Evolutionary conservation across 2,888 invertebrate species (phyloP).

Genomic region (Thymelicus sylvestris): DNA sequence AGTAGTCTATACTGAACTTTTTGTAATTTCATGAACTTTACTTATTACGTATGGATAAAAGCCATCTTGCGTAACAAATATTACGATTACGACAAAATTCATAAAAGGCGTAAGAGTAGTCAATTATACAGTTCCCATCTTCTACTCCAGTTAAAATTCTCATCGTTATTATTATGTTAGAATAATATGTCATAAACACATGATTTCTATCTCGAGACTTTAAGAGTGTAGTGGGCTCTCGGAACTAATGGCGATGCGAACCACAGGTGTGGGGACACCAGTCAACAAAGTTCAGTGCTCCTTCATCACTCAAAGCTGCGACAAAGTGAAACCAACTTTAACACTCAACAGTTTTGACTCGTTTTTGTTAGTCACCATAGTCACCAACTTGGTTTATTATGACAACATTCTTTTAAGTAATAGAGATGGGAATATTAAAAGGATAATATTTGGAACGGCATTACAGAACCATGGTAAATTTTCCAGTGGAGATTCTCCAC

Average conservation of each 20-base stretch:
- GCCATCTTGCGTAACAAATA: slow-evolving; percentile 11
- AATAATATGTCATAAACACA: slow-evolving; percentile 60
- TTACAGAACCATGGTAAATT: slow-evolving; percentile 9
- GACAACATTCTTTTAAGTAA: slow-evolving; percentile 31
- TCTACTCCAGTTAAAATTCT: slow-evolving; percentile 43
- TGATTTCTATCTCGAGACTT: slow-evolving; percentile 67
- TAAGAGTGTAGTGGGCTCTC: slow-evolving; percentile 71
- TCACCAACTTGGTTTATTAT: slow-evolving; percentile 19
- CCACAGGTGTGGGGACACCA: slow-evolving; percentile 75
- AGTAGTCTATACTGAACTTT: too few species aligned
- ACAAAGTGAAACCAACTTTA: slow-evolving; percentile 61
- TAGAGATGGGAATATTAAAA: slow-evolving; percentile 21
- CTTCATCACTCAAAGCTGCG: slow-evolving; percentile 56
- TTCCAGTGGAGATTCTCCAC: not conserved
- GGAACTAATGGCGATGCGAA: slow-evolving; percentile 75
- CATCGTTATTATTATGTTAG: slow-evolving; percentile 39
- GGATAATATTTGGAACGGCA: slow-evolving; percentile 23
- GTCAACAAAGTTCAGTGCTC: slow-evolving; percentile 81
- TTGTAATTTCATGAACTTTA: too few species aligned
- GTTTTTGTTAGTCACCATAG: slow-evolving; percentile 25
- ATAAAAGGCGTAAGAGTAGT: slow-evolving; percentile 26
- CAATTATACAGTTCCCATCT: slow-evolving; percentile 44
- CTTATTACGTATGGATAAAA: too few species aligned
- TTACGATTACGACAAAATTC: slow-evolving; percentile 16
- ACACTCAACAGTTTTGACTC: slow-evolving; percentile 38